Conservation (phyloP, 2,888 invertebrate species). For the Exocentrus adspersus region DNA sequence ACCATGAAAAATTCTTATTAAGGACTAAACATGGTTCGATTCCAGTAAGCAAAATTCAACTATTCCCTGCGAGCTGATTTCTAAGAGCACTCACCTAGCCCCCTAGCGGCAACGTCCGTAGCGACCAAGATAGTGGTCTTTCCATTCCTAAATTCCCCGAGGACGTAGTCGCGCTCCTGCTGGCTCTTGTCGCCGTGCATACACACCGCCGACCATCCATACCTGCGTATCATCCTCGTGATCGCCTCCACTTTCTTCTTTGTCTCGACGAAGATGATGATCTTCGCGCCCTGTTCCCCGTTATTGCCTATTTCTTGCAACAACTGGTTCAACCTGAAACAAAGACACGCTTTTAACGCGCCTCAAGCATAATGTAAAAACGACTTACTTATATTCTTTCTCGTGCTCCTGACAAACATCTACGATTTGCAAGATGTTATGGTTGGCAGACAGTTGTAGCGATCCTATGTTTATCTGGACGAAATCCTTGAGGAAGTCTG, state of each 20-base stretch:
- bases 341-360: conserved; percentile 17
- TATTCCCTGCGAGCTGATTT: neutral
- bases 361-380: neutral
- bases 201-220: conserved; percentile 78
- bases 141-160: conserved; percentile 89
- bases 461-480: conserved; percentile 94
- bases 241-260: conserved; percentile 87
- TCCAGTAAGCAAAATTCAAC: conserved; percentile 5
- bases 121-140: conserved; percentile 92
- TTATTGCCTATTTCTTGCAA: conserved; percentile 83
- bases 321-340: conserved; percentile 75
- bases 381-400: conserved; percentile 70
- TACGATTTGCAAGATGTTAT: conserved; percentile 89
- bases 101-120: conserved; percentile 97
- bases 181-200: conserved; percentile 98
- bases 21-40: conserved; percentile 46
- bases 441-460: conserved; percentile 86
- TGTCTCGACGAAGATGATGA: conserved; percentile 96
- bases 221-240: conserved; percentile 82
- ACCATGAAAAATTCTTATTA: conserved; percentile 20
- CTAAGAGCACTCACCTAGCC: conserved; percentile 80
- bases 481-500: conserved; percentile 91
- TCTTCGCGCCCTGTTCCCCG: conserved; percentile 86
- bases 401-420: conserved; percentile 89
- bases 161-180: conserved; percentile 91